Evolutionary conservation across 2,113 vertebrate genomes (phyloP), one percentile per base, ranked within the genome.

Genomic region (Oryzias celebensis): DNA sequence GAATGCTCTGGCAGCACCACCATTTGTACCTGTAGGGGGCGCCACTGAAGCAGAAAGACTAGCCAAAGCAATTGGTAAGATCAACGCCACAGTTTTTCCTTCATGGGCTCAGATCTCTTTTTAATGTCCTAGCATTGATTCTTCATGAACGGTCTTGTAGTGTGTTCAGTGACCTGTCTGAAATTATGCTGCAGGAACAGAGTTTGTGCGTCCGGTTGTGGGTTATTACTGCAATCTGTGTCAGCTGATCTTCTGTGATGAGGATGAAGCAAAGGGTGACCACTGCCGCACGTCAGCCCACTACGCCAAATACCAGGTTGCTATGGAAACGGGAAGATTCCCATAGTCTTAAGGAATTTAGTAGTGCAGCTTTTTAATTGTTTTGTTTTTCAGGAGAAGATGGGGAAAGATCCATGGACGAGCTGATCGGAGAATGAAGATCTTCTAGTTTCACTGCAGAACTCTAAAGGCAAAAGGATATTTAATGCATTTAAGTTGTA

Each of bases 61-160:
- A 24, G 88, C 91, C 52, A 68, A 91, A 84, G 94, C 94, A 67
- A 87, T 96, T 17, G 96, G 96, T 97, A 91, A 94, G 83, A 44
- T 36, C 36, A 36, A 10, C 26, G 5, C 7, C 4, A 28, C 36
- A 26, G 26, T 26, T 26, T 26, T 26, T 4, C 3, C 3, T 3
- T 26, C 26, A 5, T 28, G 26, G 26, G 26, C 7, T 28, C 26
- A 28, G 5, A 28, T 28, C 26, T 28, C 26, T 28, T 1, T 36
- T 3, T 12, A 36, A 36, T 12, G 8, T 36, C 36, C 36, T 10
- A 13, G 36, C 36, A 36, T 36, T 36, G 8, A 36, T 10, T 12
- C 31, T 36, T 36, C 5, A 28, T 28, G 26, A 28, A 28, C 26
- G 4, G 5, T 26, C 26, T 28, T 28, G 26, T 28, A 6, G 26